A percentile compares a stretch with the other conserved stretches of the same genome.
Conservation (phyloP, 2,888 invertebrate genomes). For the Hirudinaria manillensis region DNA sequence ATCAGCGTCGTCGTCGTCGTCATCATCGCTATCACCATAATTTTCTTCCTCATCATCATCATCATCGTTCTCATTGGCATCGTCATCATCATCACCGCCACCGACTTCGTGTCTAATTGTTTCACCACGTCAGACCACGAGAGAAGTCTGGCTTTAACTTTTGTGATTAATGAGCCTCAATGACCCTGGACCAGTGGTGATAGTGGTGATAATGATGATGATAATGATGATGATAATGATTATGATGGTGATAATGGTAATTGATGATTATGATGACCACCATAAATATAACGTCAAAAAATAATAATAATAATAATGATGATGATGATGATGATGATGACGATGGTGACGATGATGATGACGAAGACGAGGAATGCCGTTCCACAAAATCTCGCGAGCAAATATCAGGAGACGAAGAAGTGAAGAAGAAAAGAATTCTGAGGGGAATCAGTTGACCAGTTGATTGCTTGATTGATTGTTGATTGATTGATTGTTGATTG, state of each 20-base stretch:
- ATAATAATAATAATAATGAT: not conserved
- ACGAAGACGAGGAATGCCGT: not conserved
- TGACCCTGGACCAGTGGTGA: not conserved
- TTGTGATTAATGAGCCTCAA: too few relatives aligned
- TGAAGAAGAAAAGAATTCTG: too few relatives aligned
- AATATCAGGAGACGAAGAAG: too few relatives aligned
- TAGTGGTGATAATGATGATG: constrained; percentile 28
- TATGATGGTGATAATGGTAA: constrained; percentile 22
- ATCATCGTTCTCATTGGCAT: not conserved
- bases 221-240: constrained; percentile 22
- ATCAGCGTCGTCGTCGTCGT: not conserved
- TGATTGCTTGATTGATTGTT: too few relatives aligned
- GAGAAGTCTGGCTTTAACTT: too few relatives aligned
- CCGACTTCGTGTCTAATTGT: constrained; percentile 25
- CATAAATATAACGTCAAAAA: not conserved
- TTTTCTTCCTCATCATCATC: not conserved
- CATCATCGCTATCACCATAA: not conserved
- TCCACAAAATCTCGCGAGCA: too few relatives aligned
- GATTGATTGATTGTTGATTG: too few relatives aligned
- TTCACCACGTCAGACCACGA: too few relatives aligned
- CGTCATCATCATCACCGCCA: constrained; percentile 25
- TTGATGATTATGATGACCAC: constrained; percentile 20
- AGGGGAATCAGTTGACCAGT: too few relatives aligned
- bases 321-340: constrained; percentile 18
- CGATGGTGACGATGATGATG: constrained; percentile 23